Base-by-base conservation (phyloP, 2,888 invertebrate genomes). In the Brassicogethes aeneus region DNA sequence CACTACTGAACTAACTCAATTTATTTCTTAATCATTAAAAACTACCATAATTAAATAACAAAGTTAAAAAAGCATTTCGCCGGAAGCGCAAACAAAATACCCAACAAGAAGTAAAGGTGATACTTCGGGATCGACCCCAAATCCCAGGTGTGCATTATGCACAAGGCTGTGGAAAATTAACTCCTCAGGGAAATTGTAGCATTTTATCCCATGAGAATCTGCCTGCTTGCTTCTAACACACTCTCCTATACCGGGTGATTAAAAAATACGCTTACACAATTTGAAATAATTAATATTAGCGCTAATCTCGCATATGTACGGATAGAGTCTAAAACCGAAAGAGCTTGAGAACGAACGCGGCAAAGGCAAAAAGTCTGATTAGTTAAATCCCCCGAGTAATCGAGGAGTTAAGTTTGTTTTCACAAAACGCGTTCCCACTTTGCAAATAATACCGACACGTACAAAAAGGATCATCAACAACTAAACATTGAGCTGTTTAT, bases 101-200 rank as follows among this genome's bases (percentile, higher is more conserved):
- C 5, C 23, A 23, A 7, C 23, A 23, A 10, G 5, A 7, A 23
- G 23, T 23, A 23, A 23, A 23, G 23, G 23, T 23, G 23, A 23
- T 23, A 23, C 23, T 7, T 23, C 23, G 10, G 23, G 23, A 23
- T 23, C 23, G 23, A 10, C 10, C 23, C 23, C 10, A 10, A 62
- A 70, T 72, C 78, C 74, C 77, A 57, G 52, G 77, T 70, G 79
- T 70, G 76, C 74, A 76, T 72, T 80, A 77, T 78, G 79, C 78
- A 77, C 79, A 79, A 79, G 79, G 79, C 79, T 78, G 79, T 79
- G 79, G 79, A 80, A 80, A 80, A 80, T 80, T 79, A 79, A 79
- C 78, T 64, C 77, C 71, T 75, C 55, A 58, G 77, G 77, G 77
- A 77, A 77, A 78, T 77, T 75, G 75, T 73, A 70, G 70, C 73